Percentiles rank a stretch among this genome's conserved stretches.
Conservation (phyloP, 1,140 invertebrate genomes). For the Pteromalus puparum region DNA sequence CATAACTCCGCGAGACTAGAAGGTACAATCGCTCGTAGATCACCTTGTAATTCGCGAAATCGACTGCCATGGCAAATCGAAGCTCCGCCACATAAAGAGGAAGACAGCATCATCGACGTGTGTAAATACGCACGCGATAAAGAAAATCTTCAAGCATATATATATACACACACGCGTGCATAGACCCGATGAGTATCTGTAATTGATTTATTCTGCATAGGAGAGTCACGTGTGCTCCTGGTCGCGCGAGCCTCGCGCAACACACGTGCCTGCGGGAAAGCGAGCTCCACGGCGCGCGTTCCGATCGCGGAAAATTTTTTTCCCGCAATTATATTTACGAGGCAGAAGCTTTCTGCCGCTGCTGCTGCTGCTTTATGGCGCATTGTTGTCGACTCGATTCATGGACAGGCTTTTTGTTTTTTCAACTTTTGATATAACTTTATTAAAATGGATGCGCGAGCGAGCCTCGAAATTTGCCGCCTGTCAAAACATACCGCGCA, state of each 20-base stretch:
- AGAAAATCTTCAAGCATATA: not conserved
- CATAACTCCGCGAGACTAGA: not conserved
- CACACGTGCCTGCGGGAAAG: not conserved
- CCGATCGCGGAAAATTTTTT: not conserved
- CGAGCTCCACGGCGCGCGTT: not conserved
- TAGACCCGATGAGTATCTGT: conserved; percentile 24
- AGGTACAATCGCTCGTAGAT: conserved; percentile 1
- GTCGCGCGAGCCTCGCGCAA: not conserved
- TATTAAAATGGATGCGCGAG: not conserved
- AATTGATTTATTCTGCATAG: conserved; percentile 42
- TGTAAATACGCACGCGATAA: not conserved
- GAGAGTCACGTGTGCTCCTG: conserved; percentile 32
- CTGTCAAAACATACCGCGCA: not conserved
- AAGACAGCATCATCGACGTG: not conserved
- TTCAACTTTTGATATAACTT: conserved; percentile 1
- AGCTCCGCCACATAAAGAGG: not conserved
- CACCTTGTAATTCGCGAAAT: not conserved
- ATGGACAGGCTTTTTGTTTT: not conserved
- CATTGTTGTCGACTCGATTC: not conserved
- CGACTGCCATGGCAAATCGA: not conserved
- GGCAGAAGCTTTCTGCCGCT: not conserved
- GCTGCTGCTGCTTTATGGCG: not conserved
- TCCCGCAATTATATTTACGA: not conserved
- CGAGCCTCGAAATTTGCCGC: not conserved
- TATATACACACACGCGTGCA: not conserved